phyloP scores from a whole-genome alignment of 2,888 invertebrate species.

The Cryptophagus acutangulus region DNA sequence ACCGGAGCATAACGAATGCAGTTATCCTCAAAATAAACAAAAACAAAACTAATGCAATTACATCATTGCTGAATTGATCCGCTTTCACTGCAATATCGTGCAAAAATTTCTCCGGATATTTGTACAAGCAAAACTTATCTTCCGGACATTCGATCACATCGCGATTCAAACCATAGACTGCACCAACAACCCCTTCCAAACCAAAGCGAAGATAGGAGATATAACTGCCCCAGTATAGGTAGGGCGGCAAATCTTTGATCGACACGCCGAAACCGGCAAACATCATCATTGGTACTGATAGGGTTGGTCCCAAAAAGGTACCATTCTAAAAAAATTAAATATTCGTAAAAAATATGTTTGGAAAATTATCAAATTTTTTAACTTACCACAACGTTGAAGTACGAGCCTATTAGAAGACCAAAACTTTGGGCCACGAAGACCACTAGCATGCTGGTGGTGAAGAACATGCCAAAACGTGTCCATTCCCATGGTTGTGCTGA shows the following conservation, averaged over 20 bases:
- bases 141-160: slow-evolving; percentile 70
- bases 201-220: slow-evolving; percentile 88
- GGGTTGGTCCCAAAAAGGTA: slow-evolving; percentile 87
- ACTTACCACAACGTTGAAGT: slow-evolving; percentile 79
- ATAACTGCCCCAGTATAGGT: slow-evolving; percentile 88
- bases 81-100: slow-evolving; percentile 74
- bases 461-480: slow-evolving; percentile 78
- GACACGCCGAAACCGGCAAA: slow-evolving; percentile 95
- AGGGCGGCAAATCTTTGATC: slow-evolving; percentile 76
- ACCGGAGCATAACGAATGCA: slow-evolving; percentile 71
- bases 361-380: too few relatives aligned
- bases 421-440: slow-evolving; percentile 89
- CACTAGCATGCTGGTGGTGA: slow-evolving; percentile 72
- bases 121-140: slow-evolving; percentile 75
- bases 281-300: slow-evolving; percentile 93
- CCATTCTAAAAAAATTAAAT: slow-evolving; percentile 66
- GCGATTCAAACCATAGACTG: slow-evolving; percentile 79
- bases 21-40: slow-evolving; percentile 61
- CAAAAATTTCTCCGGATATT: slow-evolving; percentile 75
- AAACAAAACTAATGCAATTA: slow-evolving; percentile 65
- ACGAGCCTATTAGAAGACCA: slow-evolving; percentile 87
- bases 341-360: too few relatives aligned
- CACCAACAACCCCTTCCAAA: slow-evolving; percentile 78
- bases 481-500: slow-evolving; percentile 82
- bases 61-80: slow-evolving; percentile 80